phyloP scores from a whole-genome alignment of 2,888 invertebrate species.

The Cepaea hortensis region DNA sequence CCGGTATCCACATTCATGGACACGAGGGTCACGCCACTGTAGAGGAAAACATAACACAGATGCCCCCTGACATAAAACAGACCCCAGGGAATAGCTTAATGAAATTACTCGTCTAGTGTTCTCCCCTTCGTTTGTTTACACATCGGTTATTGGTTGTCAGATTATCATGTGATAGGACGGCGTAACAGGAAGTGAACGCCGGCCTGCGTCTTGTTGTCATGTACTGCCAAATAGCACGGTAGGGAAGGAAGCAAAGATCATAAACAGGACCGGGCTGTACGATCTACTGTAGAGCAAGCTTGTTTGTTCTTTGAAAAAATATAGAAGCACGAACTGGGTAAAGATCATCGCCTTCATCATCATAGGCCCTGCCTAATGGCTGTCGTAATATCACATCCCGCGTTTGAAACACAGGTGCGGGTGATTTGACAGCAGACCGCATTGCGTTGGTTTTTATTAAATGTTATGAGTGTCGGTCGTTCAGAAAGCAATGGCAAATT shows the following conservation, averaged over 20 bases:
- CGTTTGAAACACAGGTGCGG: too few relatives aligned
- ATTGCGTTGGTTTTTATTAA: too few relatives aligned
- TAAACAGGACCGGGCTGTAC: background rate
- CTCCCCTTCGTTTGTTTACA: slow-evolving; percentile 13
- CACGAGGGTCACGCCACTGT: background rate
- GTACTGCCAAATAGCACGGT: background rate
- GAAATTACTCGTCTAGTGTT: slow-evolving; percentile 4
- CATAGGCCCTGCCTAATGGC: too few relatives aligned
- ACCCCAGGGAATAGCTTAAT: background rate
- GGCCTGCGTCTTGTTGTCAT: background rate
- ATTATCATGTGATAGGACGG: slow-evolving; percentile 9
- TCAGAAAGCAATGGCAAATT: too few relatives aligned
- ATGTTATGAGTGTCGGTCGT: too few relatives aligned
- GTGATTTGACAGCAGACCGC: too few relatives aligned
- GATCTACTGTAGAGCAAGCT: too few relatives aligned
- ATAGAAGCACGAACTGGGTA: too few relatives aligned
- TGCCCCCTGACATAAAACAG: slow-evolving; percentile 12
- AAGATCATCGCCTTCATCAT: too few relatives aligned
- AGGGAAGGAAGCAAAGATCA: background rate
- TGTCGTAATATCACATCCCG: too few relatives aligned
- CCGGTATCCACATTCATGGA: background rate
- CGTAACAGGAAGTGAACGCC: background rate
- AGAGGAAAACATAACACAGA: background rate
- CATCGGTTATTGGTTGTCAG: slow-evolving; percentile 18
- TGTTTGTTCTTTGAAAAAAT: too few relatives aligned